Evolutionary conservation across 2,797 vertebrate genomes (phyloP), one percentile per base, ranked within the genome.

Genomic region (Lacerta agilis): DNA sequence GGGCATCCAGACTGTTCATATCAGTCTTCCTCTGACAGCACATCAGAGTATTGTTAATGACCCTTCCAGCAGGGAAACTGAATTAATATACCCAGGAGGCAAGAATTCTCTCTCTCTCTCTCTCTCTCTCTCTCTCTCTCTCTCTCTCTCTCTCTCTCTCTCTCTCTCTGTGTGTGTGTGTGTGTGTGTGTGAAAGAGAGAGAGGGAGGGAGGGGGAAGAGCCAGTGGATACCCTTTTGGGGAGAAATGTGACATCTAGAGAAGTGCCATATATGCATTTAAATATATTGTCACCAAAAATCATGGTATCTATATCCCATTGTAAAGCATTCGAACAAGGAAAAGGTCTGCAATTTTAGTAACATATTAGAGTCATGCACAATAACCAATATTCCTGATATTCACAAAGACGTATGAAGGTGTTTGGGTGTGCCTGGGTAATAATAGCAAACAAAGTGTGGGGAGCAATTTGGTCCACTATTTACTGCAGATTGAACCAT

Each of bases 41-140:
- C 64, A 23, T 87, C 7, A 86, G 55, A 81, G 0, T 55, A 89
- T 88, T 71, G 5, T 92, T 88, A 86, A 23, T 89, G 76, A 78
- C 17, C 61, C 7, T 86, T 84, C 10, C 43, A 88, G 86, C 15
- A 87, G 6, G 82, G 81, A 87, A 20, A 38, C 1, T 87, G 87
- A 38, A 82, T 82, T 91, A 64, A 86, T 55, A 2, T 43, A 1
- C 0, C 15, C 64, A 89, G 64, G 82, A 84, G 3, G 55, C 81
- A 85, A 77, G 87, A 83, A 0, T 13, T 79, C 61, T 23, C 58
- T 5, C 61, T 23, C 61, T 49, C 29, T 86, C 18, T 73, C 18
- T 36, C 13, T 73, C 15, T 73, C 13, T 73, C 13, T 49, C 29
- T 80, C 58, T 61, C 17, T 17, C 58, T 61, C 58, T 64, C 29